Evolutionary conservation across 1,140 invertebrate species (phyloP).

Genomic region (Drosophila nigromelanica): DNA sequence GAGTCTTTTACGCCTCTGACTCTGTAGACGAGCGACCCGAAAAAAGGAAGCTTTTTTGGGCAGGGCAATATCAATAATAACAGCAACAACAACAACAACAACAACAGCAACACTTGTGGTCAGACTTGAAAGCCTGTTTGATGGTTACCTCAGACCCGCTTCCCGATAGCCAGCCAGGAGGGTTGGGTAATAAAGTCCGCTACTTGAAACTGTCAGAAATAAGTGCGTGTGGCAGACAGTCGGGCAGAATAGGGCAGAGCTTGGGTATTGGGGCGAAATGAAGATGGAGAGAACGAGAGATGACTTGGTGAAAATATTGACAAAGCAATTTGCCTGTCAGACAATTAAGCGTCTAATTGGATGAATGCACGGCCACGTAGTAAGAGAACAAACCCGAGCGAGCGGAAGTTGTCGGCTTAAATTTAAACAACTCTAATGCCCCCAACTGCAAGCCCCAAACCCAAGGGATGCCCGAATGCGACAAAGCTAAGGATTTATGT

Average conservation of each 20-base stretch:
- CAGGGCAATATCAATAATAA: conserved; percentile 23
- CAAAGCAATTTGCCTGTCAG: conserved; percentile 82
- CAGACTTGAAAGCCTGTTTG: conserved; percentile 78
- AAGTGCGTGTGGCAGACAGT: conserved; percentile 46
- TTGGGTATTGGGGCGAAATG: not conserved
- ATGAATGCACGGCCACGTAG: conserved; percentile 69
- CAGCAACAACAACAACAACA: conserved; percentile 48
- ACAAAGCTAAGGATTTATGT: conserved; percentile 66
- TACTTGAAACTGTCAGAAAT: conserved; percentile 76
- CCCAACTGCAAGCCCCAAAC: not conserved
- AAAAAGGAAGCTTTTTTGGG: conserved; percentile 67
- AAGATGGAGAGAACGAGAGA: conserved; percentile 21
- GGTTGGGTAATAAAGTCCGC: conserved; percentile 76
- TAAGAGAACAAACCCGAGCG: conserved; percentile 1
- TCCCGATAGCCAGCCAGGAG: conserved; percentile 12
- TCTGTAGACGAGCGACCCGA: conserved; percentile 12
- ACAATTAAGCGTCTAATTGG: conserved; percentile 83
- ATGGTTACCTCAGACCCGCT: conserved; percentile 52
- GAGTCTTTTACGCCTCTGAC: conserved; percentile 23
- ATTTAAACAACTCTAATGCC: conserved; percentile 37
- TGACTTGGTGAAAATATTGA: conserved; percentile 81
- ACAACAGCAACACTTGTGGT: conserved; percentile 67
- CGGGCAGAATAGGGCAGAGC: not conserved
- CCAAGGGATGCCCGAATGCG: conserved; percentile 39
- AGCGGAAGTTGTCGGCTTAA: conserved; percentile 44